phyloP scores from a whole-genome alignment of 2,113 vertebrate species.

The Lucifuga dentata region DNA sequence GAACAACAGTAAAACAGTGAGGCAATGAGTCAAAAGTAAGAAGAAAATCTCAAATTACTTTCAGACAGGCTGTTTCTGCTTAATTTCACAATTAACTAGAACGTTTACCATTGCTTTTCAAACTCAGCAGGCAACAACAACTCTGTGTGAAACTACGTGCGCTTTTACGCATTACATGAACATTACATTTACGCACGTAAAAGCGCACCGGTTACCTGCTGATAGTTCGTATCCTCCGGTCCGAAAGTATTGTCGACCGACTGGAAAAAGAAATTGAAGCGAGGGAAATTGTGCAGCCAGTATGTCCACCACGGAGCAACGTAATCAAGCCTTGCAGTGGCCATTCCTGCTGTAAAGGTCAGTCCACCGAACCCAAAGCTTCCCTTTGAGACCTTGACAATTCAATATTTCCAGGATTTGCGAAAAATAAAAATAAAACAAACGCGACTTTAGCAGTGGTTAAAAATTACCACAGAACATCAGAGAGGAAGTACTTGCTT shows the following conservation, averaged over 20 bases:
- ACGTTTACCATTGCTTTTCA: not conserved
- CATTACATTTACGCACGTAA: too few relatives aligned
- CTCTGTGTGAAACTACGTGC: slow-evolving; percentile 45
- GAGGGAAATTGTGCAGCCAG: slow-evolving; percentile 93
- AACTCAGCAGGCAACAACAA: not conserved
- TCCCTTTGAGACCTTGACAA: slow-evolving; percentile 12
- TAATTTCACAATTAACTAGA: slow-evolving; percentile 2
- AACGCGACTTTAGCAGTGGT: not conserved
- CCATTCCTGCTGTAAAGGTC: slow-evolving; percentile 77
- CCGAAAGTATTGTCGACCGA: slow-evolving; percentile 84
- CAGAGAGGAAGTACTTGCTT: slow-evolving; percentile 34
- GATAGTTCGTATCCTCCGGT: slow-evolving; percentile 87
- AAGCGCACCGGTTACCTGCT: slow-evolving; percentile 84
- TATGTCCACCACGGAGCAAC: slow-evolving; percentile 94
- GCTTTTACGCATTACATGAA: slow-evolving; percentile 47
- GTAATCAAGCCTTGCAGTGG: slow-evolving; percentile 86
- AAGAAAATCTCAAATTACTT: not conserved
- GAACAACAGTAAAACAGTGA: not conserved
- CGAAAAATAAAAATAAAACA: slow-evolving; percentile 1
- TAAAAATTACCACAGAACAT: slow-evolving; percentile 11
- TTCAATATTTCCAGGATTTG: slow-evolving; percentile 29
- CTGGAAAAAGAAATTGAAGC: slow-evolving; percentile 82
- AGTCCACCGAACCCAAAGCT: slow-evolving; percentile 16
- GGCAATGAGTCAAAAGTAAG: not conserved
- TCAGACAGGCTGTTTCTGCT: not conserved